Conservation (phyloP, 1,140 invertebrate genomes). For the Anastrepha obliqua region DNA sequence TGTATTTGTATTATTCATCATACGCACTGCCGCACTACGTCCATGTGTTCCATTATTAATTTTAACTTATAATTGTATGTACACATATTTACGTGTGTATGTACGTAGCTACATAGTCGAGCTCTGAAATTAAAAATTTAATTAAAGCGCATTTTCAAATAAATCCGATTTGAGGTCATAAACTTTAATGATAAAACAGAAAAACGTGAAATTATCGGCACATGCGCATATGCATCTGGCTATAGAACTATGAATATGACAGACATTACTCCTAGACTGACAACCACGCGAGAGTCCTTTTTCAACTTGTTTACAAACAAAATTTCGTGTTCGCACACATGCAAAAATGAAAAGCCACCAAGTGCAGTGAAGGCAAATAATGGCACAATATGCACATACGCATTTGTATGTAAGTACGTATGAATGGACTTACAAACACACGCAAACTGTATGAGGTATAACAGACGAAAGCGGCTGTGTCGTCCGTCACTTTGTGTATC, state of each 20-base stretch:
- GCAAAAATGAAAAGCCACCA: not conserved
- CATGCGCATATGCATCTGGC: not conserved
- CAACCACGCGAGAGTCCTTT: not conserved
- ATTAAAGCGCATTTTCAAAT: too few relatives aligned
- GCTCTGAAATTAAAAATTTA: too few relatives aligned
- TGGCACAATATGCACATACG: not conserved
- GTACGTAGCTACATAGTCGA: not conserved
- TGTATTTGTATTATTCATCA: not conserved
- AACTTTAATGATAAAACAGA: not conserved
- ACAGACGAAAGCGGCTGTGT: not conserved
- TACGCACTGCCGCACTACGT: not conserved
- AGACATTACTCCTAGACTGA: not conserved
- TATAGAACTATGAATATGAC: not conserved
- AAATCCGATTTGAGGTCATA: too few relatives aligned
- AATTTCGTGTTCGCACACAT: slow-evolving; percentile 10
- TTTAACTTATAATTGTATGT: not conserved
- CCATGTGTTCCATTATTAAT: too few relatives aligned
- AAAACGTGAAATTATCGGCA: not conserved
- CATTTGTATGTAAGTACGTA: not conserved
- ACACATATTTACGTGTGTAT: not conserved
- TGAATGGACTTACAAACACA: not conserved
- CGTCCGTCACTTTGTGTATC: not conserved
- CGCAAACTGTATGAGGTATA: not conserved
- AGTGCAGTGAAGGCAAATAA: not conserved
- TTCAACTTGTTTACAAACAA: slow-evolving; percentile 6